Percentiles rank a stretch among this genome's conserved stretches.
These are phyloP conservation scores for Lysandra bellargus DNA, from an alignment of 2,888 invertebrate species.

Conservation along the genomic window DNA sequence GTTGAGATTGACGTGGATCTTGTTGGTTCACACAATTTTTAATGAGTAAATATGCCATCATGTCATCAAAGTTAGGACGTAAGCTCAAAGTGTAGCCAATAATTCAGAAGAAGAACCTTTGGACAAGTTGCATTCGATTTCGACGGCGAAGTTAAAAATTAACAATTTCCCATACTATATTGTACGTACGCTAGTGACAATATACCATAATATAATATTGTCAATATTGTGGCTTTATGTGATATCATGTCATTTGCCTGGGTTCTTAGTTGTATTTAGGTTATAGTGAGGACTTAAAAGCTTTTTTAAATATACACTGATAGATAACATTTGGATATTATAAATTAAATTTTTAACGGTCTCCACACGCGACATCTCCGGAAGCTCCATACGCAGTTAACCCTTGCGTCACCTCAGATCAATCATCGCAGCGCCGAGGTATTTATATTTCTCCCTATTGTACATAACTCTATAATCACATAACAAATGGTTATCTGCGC, in stretches of 20 bases:
- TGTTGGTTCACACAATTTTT: slow-evolving; percentile 43
- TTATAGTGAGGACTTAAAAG: no score
- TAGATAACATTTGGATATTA: not conserved
- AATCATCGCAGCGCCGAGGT: not conserved
- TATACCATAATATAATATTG: no score
- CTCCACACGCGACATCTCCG: not conserved
- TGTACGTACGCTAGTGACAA: no score
- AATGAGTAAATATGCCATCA: not conserved
- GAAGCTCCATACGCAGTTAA: slow-evolving; percentile 32
- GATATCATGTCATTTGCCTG: not conserved
- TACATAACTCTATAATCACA: slow-evolving; percentile 37
- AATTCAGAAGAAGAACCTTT: not conserved
- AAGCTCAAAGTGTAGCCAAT: not conserved
- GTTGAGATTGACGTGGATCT: slow-evolving; percentile 54
- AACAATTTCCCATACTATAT: no score
- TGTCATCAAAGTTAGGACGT: not conserved
- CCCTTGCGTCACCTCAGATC: not conserved
- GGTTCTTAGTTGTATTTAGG: not conserved
- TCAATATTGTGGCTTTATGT: no score
- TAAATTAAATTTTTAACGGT: not conserved
- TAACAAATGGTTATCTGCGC: slow-evolving; percentile 42
- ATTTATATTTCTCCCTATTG: slow-evolving; percentile 33
- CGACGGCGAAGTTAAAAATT: not conserved
- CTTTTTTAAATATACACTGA: not conserved
- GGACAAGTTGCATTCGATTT: not conserved